Evolutionary conservation across 2,113 vertebrate genomes (phyloP), one percentile per base, ranked within the genome.

Genomic region (Ochotona princeps): DNA sequence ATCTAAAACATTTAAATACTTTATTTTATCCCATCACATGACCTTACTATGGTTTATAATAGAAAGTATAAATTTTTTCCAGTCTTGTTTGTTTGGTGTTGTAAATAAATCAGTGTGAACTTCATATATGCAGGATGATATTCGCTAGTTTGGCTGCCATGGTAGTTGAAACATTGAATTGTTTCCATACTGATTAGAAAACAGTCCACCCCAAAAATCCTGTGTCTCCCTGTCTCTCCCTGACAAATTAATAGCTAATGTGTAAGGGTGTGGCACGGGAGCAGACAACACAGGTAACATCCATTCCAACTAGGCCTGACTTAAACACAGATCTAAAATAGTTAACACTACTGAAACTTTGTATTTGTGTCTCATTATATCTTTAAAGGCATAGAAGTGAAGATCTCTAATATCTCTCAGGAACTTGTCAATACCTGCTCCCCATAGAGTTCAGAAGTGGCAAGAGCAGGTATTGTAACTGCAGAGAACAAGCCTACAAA

Each of bases 71-170:
- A 17, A 11, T 47, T 57, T 20, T 73, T 92, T 81, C 17, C 32
- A 72, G 21, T 21, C 86, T 81, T 74, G 54, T 89, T 76, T 74
- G 63, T 80, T 87, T 80, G 60, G 30, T 93, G 9, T 75, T 66
- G 35, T 65, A 57, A 75, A 21, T 80, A 28, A 70, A 84, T 91
- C 54, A 78, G 28, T 28, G 2, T 88, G 23, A 35, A 60, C 14
- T 82, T 35, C 20, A 20, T 73, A 26, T 57, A n/a, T 47, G 20
- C 61, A 47, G 30, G 5, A 2, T 65, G 81, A 51, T 13, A 20
- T 44, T 91, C 30, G 5, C 60, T 21, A n/a, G 35, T 67, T 73
- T 65, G 63, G 21, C 57, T 75, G 0, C 14, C 60, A 72, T 81
- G 5, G 7, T 63, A 54, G 23, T 47, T 90, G 79, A 75, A 91